These are phyloP conservation scores for Capreolus pygargus DNA, from an alignment of 2,113 vertebrate species.

Conservation along the genomic window DNA sequence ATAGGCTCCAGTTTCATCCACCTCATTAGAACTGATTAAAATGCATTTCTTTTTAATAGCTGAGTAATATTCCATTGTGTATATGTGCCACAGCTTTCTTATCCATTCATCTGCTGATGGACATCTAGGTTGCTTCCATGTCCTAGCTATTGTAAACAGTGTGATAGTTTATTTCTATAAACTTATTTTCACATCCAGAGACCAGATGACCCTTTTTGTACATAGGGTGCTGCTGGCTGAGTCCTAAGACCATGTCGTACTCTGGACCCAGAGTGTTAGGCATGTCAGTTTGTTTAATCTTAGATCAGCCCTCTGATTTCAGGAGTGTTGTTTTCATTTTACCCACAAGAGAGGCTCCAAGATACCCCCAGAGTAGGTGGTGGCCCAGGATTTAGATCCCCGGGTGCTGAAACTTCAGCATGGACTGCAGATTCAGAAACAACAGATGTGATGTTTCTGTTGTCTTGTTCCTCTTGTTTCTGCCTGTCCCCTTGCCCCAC, in stretches of 20 bases:
- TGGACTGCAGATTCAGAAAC: not conserved
- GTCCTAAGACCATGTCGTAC: not conserved
- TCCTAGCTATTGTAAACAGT: not conserved
- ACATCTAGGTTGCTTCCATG: not conserved
- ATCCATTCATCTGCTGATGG: not conserved
- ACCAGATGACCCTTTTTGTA: not conserved
- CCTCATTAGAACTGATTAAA: not conserved
- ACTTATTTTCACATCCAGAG: not conserved
- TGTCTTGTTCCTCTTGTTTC: not conserved
- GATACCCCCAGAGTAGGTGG: not conserved
- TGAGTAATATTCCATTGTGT: not conserved
- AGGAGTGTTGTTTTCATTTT: not conserved
- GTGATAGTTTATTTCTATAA: not conserved
- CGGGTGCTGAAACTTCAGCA: not conserved
- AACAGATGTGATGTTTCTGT: too few species aligned
- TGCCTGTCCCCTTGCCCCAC: not conserved
- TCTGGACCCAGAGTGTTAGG: not conserved
- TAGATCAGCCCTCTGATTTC: not conserved
- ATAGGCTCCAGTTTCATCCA: not conserved
- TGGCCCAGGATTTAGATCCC: not conserved
- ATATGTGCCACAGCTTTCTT: not conserved
- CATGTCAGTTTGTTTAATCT: not conserved
- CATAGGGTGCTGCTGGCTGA: not conserved
- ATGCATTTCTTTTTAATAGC: not conserved
- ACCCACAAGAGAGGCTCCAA: not conserved